phyloP scores from a whole-genome alignment of 2,113 vertebrate species.

The Protobothrops flavoviridis region DNA sequence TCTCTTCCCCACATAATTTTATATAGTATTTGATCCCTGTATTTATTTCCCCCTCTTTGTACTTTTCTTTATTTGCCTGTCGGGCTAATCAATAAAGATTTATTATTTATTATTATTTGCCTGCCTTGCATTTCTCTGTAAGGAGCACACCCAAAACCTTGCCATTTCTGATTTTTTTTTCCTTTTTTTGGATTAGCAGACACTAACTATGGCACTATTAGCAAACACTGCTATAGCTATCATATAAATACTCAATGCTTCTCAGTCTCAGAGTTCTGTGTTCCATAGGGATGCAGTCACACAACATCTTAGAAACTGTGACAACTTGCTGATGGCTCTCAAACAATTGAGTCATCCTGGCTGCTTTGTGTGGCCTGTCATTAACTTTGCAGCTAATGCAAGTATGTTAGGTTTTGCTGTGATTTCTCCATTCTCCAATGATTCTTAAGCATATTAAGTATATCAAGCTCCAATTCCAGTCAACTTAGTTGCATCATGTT shows the following conservation, averaged over 20 bases:
- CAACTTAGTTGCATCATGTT: neutral
- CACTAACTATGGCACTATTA: neutral
- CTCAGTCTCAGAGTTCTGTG: neutral
- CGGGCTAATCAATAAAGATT: too few species aligned
- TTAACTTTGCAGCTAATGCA: neutral
- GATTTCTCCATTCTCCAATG: neutral
- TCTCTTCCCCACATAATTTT: neutral
- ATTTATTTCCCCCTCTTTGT: neutral
- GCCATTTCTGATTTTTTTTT: neutral
- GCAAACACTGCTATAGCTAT: neutral
- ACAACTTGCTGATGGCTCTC: neutral
- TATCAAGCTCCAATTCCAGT: neutral
- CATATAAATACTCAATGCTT: neutral
- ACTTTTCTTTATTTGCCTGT: neutral
- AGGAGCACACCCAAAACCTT: neutral
- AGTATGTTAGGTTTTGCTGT: neutral
- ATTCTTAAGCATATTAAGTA: neutral
- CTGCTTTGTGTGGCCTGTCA: neutral
- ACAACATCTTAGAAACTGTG: neutral
- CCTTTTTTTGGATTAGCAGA: neutral
- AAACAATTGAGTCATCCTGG: neutral
- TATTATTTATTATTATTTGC: neutral
- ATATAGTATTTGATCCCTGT: neutral
- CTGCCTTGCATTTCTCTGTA: neutral
- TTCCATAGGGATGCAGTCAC: neutral